Evolutionary conservation across 1,140 invertebrate species (phyloP), one percentile per base, ranked within the genome.

Genomic region (Monochamus saltuarius): DNA sequence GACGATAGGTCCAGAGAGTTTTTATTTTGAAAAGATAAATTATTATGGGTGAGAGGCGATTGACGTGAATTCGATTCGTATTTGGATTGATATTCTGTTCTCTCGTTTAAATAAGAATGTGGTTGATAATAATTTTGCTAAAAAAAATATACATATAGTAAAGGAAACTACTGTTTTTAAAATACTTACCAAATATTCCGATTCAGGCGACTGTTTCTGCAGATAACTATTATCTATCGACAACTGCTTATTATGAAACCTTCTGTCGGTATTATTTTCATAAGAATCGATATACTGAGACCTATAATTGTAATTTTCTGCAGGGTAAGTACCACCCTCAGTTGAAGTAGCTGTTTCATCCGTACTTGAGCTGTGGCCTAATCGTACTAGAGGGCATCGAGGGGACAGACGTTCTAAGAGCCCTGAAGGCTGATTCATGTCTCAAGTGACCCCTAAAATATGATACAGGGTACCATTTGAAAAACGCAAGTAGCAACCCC

Each of bases 341-440:
- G 61, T 55, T 14, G 68, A 62, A 38, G 51, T 57, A 53, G 59
- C 57, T 42, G 69, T 66, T 55, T 67, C 59, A 38, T 65, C 65
- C 2, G 50, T 51, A 60, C 68, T 61, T 47, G 57, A 46, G 75
- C 75, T 46, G 78, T 82, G 75, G 8, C 84, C 84, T 56, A 85
- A 70, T 38, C 82, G 83, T 14, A 83, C 83, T 59, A 85, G 69
- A 47, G 84, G 84, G 67, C 83, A 85, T 57, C 75, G 70, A 35
- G 68, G 68, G 19, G 77, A 78, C 54, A 80, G 67, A 43, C 74
- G 71, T 37, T 72, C 79, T 66, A 70, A 43, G 6, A 74, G 61
- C 22, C 62, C 66, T 54, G 64, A 61, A 59, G 59, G 58, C 51
- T 73, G 72, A 65, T 73, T 74, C 69, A 72, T 74, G 39, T 60